These are phyloP conservation scores for Paragorgia papillata DNA, from an alignment of 92 coral and sea anemone species.

Conservation along the genomic window DNA sequence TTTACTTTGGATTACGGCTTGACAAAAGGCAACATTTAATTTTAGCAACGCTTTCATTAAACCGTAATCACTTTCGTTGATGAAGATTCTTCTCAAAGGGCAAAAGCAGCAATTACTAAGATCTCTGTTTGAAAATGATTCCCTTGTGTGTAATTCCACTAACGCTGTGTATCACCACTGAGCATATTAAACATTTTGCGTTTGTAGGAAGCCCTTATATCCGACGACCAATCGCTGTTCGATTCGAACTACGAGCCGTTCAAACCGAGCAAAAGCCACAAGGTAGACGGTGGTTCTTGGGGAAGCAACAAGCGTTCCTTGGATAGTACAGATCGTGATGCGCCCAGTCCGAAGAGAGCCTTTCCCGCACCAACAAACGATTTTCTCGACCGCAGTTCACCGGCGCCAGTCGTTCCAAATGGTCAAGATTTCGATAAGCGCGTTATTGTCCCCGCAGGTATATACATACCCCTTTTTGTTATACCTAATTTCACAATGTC, in stretches of 20 bases:
- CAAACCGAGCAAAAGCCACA: constrained; percentile 79
- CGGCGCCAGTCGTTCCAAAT: constrained; percentile 90
- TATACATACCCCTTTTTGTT: constrained; percentile 10
- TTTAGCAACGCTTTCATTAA: constrained; percentile 40
- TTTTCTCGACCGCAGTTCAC: constrained; percentile 85
- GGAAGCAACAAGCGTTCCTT: constrained; percentile 82
- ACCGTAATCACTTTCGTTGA: constrained; percentile 32
- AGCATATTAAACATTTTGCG: not conserved
- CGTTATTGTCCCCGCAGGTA: constrained; percentile 99
- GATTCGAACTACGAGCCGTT: constrained; percentile 90
- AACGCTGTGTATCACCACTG: not conserved
- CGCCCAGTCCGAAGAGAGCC: constrained; percentile 86
- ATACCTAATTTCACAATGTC: not conserved
- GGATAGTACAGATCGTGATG: constrained; percentile 84
- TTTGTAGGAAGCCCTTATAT: constrained; percentile 60
- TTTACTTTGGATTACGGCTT: constrained; percentile 34
- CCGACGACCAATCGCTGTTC: constrained; percentile 94
- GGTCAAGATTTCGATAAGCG: constrained; percentile 90
- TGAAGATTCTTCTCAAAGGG: constrained; percentile 9
- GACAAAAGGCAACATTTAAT: constrained; percentile 40
- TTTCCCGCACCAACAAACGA: constrained; percentile 86
- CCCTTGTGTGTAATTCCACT: constrained; percentile 29
- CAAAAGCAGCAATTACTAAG: constrained; percentile 33
- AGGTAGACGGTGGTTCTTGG: constrained; percentile 63
- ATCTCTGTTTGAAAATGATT: constrained; percentile 26